These are phyloP conservation scores for Sebastes trivittatus DNA, from an alignment of 2,797 vertebrate genomes.

Conservation along the genomic window DNA sequence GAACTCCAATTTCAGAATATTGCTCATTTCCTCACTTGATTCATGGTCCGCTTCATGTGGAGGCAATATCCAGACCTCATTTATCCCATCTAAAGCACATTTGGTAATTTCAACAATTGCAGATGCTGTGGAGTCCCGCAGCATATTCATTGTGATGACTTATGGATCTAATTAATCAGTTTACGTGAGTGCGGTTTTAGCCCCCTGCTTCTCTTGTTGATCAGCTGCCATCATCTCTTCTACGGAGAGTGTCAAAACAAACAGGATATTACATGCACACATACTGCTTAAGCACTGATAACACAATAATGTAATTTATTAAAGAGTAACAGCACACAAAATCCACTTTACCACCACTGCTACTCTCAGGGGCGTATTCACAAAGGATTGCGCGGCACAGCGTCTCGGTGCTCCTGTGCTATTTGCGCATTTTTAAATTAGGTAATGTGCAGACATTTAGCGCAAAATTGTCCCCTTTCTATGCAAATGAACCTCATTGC, in stretches of 20 bases:
- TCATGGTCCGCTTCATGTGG: slow-evolving; percentile 22
- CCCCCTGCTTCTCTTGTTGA: slow-evolving; percentile 26
- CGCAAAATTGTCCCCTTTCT: no score
- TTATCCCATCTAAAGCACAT: slow-evolving; percentile 47
- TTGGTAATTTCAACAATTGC: slow-evolving; percentile 50
- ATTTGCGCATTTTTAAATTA: not conserved
- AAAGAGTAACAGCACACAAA: not conserved
- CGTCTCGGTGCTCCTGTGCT: not conserved
- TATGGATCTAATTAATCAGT: slow-evolving; percentile 53
- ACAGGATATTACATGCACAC: slow-evolving; percentile 46
- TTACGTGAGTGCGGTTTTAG: slow-evolving; percentile 13
- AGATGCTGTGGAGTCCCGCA: slow-evolving; percentile 34
- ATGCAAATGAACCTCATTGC: not conserved
- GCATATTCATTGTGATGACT: slow-evolving; percentile 36
- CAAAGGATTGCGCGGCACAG: not conserved
- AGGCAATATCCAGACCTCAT: slow-evolving; percentile 52
- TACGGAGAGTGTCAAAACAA: slow-evolving; percentile 30
- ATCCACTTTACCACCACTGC: not conserved
- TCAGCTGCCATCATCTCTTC: slow-evolving; percentile 19
- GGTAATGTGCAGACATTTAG: not conserved
- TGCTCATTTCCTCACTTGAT: slow-evolving; percentile 56
- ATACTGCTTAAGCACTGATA: not conserved
- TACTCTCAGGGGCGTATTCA: not conserved
- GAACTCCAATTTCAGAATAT: slow-evolving; percentile 47
- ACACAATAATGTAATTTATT: not conserved